Evolutionary conservation across 2,113 vertebrate species (phyloP), one percentile per base, ranked within the genome.

Genomic region (Nyctereutes procyonoides): DNA sequence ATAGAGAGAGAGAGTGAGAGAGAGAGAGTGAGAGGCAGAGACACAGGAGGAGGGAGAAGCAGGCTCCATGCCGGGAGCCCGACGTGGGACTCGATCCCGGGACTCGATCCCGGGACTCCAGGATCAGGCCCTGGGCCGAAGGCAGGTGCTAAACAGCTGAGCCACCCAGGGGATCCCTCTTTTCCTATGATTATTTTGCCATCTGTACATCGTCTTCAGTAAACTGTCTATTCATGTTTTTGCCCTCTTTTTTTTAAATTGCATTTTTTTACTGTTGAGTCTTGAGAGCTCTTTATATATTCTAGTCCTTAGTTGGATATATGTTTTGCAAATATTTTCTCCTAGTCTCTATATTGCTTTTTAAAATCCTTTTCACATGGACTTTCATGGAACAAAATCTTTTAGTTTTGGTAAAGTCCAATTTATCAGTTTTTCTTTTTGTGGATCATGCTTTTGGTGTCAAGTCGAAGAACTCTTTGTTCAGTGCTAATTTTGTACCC

Each of bases 381-480:
- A 28, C 15, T 96, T 87, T 90, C 67, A 83, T 3, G 38, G 28
- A 55, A 5, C 65, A 87, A 86, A 95, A 93, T 16, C 71, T 85
- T 93, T 77, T 84, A 63, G 56, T 86, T 93, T 94, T 93, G 62
- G 43, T 71, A n/a, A 84, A 71, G 12, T 88, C 26, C 10, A 65
- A 58, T 90, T 93, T 94, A 58, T 65, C 12, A 53, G 30, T 60
- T 60, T 71, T 58, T 67, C 11, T 90, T 67, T 90, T 93, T 73
- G 28, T 77, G 15, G 28, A 63, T 82, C 13, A 60, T 43, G 10
- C 7, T 77, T 87, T 87, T 84, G 86, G 15, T 74, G n/a, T 94
- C 88, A 95, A 69, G 48, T 65, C 19, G 48, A 83, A 92, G 81
- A 95, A 90, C 13, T 56, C 62, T 90, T 93, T 82, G 22, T 28